Evolutionary conservation across 2,888 invertebrate genomes (phyloP).

Genomic region (Drosophila setosimentum): DNA sequence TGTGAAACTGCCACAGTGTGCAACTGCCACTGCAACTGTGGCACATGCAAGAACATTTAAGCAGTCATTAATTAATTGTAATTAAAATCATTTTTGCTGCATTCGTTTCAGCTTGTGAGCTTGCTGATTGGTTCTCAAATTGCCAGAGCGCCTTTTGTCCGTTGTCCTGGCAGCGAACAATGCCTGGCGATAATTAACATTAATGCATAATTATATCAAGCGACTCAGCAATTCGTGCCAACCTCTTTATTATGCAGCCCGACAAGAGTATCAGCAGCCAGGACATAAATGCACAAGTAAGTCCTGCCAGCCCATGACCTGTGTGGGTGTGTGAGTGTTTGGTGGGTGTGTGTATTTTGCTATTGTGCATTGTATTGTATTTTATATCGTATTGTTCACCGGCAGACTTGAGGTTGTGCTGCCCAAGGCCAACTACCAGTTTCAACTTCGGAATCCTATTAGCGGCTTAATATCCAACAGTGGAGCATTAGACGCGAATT

Average conservation of each 20-base stretch:
- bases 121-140: conserved; percentile 66
- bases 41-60: conserved; percentile 56
- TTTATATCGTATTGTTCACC: not conserved
- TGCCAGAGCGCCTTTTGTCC: conserved; percentile 38
- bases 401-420: not conserved
- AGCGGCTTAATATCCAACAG: conserved; percentile 10
- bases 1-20: conserved; percentile 14
- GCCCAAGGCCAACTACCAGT: not conserved
- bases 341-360: not conserved
- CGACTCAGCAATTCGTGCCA: conserved; percentile 28
- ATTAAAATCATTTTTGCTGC: conserved; percentile 73
- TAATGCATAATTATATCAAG: conserved; percentile 72
- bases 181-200: conserved; percentile 63
- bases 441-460: conserved; percentile 16
- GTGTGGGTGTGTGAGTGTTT: not conserved
- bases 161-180: conserved; percentile 52
- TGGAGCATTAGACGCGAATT: not conserved
- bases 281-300: conserved; percentile 10
- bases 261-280: conserved; percentile 22
- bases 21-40: conserved; percentile 26
- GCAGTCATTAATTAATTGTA: conserved; percentile 77
- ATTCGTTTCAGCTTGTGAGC: conserved; percentile 46
- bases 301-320: not conserved
- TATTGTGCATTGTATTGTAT: conserved; percentile 4
- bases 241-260: conserved; percentile 32